These are phyloP conservation scores for Bubo scandiacus DNA, from an alignment of 2,113 vertebrate genomes.

Conservation along the genomic window DNA sequence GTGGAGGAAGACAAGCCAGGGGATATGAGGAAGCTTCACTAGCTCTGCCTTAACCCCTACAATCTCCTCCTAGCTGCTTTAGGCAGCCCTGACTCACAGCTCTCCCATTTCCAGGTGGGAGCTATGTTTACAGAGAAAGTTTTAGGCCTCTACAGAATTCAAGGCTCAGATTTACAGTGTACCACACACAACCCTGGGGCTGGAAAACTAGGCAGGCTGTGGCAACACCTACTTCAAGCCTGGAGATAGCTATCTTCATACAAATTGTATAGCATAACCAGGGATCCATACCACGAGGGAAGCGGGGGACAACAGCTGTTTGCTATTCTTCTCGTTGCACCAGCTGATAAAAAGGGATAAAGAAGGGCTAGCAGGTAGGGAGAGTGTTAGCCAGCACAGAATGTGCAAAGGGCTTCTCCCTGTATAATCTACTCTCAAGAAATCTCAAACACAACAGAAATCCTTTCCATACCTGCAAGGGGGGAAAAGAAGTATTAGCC, in stretches of 20 bases:
- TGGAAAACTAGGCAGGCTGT: neutral
- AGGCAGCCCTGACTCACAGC: neutral
- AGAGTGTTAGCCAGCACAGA: neutral
- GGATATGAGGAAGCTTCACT: neutral
- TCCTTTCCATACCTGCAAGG: neutral
- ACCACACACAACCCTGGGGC: neutral
- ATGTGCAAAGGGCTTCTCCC: fast-evolving
- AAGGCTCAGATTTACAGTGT: neutral
- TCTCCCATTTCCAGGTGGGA: neutral
- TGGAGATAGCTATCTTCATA: neutral
- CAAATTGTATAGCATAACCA: neutral
- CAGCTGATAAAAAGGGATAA: neutral
- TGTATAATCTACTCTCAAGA: neutral
- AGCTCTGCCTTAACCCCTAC: neutral
- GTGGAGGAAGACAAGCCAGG: neutral
- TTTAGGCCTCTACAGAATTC: neutral
- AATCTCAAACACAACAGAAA: neutral
- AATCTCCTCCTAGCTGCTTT: neutral
- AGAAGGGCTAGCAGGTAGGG: neutral
- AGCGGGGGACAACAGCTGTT: neutral
- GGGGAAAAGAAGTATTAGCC: fast-evolving
- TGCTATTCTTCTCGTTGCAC: neutral
- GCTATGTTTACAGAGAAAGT: neutral
- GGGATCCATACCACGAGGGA: neutral
- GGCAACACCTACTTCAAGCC: neutral